phyloP scores from a whole-genome alignment of 2,113 vertebrate genomes.

The Lipophrys pholis region DNA sequence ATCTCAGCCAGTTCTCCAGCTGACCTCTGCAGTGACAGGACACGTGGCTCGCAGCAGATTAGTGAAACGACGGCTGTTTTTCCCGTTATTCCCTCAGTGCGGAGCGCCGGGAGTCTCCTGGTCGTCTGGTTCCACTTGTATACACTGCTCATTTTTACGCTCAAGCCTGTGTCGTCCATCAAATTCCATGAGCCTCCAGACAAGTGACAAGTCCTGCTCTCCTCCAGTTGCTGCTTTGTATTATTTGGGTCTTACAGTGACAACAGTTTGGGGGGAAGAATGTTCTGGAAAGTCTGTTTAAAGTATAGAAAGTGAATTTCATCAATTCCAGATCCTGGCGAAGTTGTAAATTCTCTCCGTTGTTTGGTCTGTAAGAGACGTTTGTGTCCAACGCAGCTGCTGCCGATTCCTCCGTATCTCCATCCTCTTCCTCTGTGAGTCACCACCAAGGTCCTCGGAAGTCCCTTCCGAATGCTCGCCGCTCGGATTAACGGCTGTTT shows the following conservation, averaged over 20 bases:
- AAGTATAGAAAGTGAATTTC: conserved; percentile 16
- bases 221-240: conserved; percentile 40
- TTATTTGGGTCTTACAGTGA: conserved; percentile 38
- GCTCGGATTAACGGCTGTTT: conserved; percentile 83
- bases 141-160: conserved; percentile 56
- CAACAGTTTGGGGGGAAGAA: conserved; percentile 10
- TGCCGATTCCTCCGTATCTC: conserved; percentile 27
- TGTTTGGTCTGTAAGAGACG: background rate
- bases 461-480: conserved; percentile 63
- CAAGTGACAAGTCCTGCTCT: conserved; percentile 26
- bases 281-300: conserved; percentile 36
- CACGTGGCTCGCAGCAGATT: conserved; percentile 42
- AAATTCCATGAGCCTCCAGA: conserved; percentile 37
- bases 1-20: conserved; percentile 25
- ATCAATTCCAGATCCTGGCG: background rate
- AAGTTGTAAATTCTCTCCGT: conserved; percentile 18
- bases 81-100: conserved; percentile 9
- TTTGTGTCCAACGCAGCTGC: background rate
- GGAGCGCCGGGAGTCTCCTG: conserved; percentile 21
- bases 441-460: conserved; percentile 32
- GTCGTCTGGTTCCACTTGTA: conserved; percentile 61
- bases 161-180: conserved; percentile 40
- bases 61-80: conserved; percentile 35
- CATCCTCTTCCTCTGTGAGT: conserved; percentile 29
- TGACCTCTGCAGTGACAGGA: conserved; percentile 42